phyloP scores from a whole-genome alignment of 2,888 invertebrate species.

The Stenotaenia linearis region DNA sequence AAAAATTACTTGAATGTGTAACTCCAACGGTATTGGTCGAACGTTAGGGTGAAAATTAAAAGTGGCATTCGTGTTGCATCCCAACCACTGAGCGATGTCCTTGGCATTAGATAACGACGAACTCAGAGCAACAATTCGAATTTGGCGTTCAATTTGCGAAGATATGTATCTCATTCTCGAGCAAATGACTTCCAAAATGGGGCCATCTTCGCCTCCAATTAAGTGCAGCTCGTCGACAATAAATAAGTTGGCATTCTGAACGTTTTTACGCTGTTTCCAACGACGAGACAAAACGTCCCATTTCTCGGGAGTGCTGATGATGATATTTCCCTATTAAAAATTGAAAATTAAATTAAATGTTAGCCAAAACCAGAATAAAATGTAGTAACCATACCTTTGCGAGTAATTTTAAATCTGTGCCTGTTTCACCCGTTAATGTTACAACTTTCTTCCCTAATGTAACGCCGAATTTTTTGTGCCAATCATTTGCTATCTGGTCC shows the following conservation, averaged over 20 bases:
- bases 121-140: conserved; percentile 88
- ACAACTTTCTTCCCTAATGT: conserved; percentile 70
- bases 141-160: conserved; percentile 81
- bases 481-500: conserved; percentile 69
- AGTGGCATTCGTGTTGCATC: conserved; percentile 83
- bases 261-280: conserved; percentile 98
- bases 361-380: conserved; percentile 38
- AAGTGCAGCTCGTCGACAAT: conserved; percentile 92
- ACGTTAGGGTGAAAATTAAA: conserved; percentile 99
- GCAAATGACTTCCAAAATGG: conserved; percentile 89
- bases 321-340: conserved; percentile 85
- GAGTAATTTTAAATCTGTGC: conserved; percentile 87
- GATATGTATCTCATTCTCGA: conserved; percentile 87
- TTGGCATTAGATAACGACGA: conserved; percentile 91
- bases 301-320: conserved; percentile 93
- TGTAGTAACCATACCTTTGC: conserved; percentile 45
- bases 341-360: conserved; percentile 36
- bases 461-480: conserved; percentile 74
- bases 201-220: conserved; percentile 56
- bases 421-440: conserved; percentile 91
- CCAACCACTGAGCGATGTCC: conserved; percentile 93
- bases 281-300: conserved; percentile 97
- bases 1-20: conserved; percentile 79
- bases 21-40: conserved; percentile 85
- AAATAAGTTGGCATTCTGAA: conserved; percentile 92